A percentile compares a stretch with the other conserved stretches of the same genome.
These are phyloP conservation scores for Anseranas semipalmata DNA, from an alignment of 2,113 vertebrate species.

Conservation along the genomic window DNA sequence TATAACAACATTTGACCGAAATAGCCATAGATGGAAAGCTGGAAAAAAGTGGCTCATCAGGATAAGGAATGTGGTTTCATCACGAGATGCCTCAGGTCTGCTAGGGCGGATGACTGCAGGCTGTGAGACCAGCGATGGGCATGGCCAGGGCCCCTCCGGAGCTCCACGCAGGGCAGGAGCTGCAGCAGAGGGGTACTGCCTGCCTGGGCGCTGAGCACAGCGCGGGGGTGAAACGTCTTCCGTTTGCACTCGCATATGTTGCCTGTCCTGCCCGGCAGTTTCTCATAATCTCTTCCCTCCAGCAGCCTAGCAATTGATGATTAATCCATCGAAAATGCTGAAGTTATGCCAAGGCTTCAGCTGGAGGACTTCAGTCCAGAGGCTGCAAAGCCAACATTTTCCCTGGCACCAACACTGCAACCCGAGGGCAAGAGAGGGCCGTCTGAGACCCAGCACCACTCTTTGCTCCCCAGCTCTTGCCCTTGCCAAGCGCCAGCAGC, in stretches of 20 bases:
- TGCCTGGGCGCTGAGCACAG: neutral
- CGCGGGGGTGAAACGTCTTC: neutral
- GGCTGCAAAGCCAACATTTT: neutral
- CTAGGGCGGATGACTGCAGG: neutral
- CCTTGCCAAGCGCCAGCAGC: neutral
- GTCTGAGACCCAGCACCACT: neutral
- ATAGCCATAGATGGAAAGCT: slow-evolving; percentile 40
- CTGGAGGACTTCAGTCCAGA: neutral
- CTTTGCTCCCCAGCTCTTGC: neutral
- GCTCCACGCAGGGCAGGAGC: neutral
- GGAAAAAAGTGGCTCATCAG: neutral
- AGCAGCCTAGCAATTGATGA: neutral
- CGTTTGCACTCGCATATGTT: neutral
- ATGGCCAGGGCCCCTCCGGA: neutral
- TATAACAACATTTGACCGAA: neutral
- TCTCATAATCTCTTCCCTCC: neutral
- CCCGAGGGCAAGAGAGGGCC: neutral
- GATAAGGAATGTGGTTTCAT: neutral
- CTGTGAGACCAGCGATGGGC: neutral
- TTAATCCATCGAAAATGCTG: slow-evolving; percentile 42
- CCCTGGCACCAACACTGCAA: neutral
- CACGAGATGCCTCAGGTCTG: slow-evolving; percentile 7
- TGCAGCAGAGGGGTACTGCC: neutral
- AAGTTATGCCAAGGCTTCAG: neutral
- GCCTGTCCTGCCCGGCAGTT: neutral